These are phyloP conservation scores for Halocynthia aurantium DNA, from an alignment of 23 tunicate genomes.

Conservation along the genomic window DNA sequence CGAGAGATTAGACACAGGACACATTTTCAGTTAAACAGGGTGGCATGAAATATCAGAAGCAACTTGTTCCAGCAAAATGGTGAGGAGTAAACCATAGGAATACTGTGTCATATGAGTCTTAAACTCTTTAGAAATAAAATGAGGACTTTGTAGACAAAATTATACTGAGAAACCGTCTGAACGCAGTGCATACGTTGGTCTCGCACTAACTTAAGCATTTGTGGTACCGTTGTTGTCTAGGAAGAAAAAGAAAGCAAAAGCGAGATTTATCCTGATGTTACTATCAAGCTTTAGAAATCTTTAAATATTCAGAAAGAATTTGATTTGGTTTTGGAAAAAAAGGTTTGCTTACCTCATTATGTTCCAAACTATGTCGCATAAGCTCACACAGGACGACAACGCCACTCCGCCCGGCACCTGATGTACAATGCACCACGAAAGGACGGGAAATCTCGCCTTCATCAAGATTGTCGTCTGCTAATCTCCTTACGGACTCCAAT, in stretches of 20 bases:
- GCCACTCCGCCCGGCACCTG: conserved; percentile 73
- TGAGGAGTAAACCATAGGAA: neutral
- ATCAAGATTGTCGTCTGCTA: conserved; percentile 26
- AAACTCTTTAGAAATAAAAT: conserved; percentile 71
- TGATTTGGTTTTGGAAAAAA: neutral
- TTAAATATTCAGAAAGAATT: no score
- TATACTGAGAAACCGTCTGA: conserved; percentile 78
- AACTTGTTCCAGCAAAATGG: no score
- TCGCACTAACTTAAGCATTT: conserved; percentile 52
- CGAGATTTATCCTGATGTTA: neutral
- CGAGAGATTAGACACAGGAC: no score
- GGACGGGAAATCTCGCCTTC: conserved; percentile 1
- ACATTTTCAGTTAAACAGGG: no score
- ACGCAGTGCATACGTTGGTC: conserved; percentile 71
- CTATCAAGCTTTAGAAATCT: neutral
- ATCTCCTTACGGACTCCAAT: conserved; percentile 52
- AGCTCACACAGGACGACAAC: conserved; percentile 68
- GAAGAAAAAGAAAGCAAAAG: conserved; percentile 6
- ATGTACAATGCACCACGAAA: conserved; percentile 73
- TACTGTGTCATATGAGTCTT: conserved; percentile 42
- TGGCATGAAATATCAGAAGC: no score
- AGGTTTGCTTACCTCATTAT: conserved; percentile 40
- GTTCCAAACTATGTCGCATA: conserved; percentile 67
- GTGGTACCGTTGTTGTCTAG: conserved; percentile 58
- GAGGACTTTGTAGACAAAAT: conserved; percentile 78